These are phyloP conservation scores for Chorisops tibialis DNA, from an alignment of 2,888 invertebrate species.

Conservation along the genomic window DNA sequence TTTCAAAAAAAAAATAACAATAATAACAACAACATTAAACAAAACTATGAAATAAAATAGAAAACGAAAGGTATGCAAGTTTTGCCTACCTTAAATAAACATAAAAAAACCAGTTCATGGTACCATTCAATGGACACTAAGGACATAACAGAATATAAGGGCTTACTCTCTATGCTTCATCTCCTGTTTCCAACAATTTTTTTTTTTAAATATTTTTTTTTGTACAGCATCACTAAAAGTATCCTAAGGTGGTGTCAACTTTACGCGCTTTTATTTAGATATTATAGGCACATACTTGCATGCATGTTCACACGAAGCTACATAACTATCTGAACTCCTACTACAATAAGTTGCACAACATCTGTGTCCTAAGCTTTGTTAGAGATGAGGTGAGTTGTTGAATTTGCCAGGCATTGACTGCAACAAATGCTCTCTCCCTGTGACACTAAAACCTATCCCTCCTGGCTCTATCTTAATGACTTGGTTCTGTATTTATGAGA, in stretches of 20 bases:
- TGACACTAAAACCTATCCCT: slow-evolving; percentile 17
- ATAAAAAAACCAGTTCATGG: slow-evolving; percentile 23
- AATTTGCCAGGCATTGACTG: no score
- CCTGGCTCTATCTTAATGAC: slow-evolving; percentile 29
- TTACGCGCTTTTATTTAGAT: no score
- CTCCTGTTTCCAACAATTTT: no score
- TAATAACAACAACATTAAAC: neutral
- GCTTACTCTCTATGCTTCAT: slow-evolving; percentile 9
- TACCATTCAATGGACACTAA: slow-evolving; percentile 17
- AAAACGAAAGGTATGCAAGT: neutral
- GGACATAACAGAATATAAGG: neutral
- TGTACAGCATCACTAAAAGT: no score
- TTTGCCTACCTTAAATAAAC: neutral
- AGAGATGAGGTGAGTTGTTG: no score
- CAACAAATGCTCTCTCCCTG: neutral
- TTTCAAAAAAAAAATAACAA: neutral
- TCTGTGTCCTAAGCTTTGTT: no score
- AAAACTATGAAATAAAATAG: slow-evolving; percentile 8
- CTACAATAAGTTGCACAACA: no score
- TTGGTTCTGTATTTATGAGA: slow-evolving; percentile 9
- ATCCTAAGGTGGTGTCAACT: no score
- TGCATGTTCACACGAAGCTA: no score
- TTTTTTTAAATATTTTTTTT: no score
- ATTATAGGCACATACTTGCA: no score
- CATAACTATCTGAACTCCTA: no score